phyloP scores from a whole-genome alignment of 2,797 vertebrate species.

The Macrochelys suwanniensis region DNA sequence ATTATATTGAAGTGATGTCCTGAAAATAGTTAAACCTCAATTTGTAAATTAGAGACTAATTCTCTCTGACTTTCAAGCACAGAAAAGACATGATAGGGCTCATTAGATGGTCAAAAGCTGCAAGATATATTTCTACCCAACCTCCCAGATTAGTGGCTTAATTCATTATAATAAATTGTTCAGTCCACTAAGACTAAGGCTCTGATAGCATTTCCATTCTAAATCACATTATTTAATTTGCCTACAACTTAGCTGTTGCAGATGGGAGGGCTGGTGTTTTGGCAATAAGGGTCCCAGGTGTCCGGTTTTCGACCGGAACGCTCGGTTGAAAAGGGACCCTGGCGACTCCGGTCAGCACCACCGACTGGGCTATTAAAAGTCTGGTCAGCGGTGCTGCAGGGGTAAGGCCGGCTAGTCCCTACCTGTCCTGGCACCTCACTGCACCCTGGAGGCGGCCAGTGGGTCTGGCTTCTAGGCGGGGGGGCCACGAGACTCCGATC shows the following conservation, averaged over 20 bases:
- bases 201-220: not conserved
- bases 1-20: not conserved
- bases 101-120: not conserved
- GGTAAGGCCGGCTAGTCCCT: no score
- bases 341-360: no score
- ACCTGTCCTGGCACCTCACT: no score
- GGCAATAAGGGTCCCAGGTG: not conserved
- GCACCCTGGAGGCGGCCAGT: no score
- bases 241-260: not conserved
- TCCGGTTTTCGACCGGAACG: no score
- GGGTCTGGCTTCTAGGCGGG: no score
- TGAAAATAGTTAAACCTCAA: slow-evolving; percentile 2
- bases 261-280: not conserved
- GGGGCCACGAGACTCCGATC: no score
- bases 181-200: not conserved
- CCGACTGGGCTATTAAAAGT: no score
- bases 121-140: not conserved
- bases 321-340: no score
- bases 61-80: not conserved
- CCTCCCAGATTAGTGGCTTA: not conserved
- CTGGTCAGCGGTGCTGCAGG: no score
- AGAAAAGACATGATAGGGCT: not conserved
- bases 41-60: not conserved
- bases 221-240: not conserved
- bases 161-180: slow-evolving; percentile 1